Base-by-base conservation (phyloP, 1,140 invertebrate species). In the Drosophila truncata region DNA sequence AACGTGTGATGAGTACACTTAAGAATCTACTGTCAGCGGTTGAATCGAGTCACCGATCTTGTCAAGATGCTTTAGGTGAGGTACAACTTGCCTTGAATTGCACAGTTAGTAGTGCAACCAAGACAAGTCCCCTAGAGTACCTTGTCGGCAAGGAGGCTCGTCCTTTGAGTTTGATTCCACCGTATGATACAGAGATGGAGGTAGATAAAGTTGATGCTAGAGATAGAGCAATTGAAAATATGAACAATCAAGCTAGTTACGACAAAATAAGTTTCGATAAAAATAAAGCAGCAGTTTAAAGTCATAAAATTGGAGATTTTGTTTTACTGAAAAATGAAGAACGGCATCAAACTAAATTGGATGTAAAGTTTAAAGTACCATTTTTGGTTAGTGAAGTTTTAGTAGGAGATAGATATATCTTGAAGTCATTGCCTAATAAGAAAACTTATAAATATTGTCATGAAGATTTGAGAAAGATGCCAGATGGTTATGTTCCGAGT, bases 231-330 rank as follows among this genome's bases (percentile, higher is more conserved):
- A 57, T 55, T 23, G 52, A 47, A 29, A 66, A 49, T 57, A 66
- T 66, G 29, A 55, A 46, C 10, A 66, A 50, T 33, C 31, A 67
- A 33, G 52, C 63, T 39, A 47, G 20, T 37, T 57, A 65, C 20
- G 63, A 65, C 23, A 65, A 67, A 59, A 42, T 42, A 41, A 58
- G 63, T 5, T 66, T 58, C 16, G 44, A 67, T 52, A 59, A 59
- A 59, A 67, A 59, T 59, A 67, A 67, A 52, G 55, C 64, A 59
- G 27, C 55, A 50, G 31, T 66, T 52, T 29, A 55, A 35, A 14
- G 37, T 27, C 47, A 63, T 54, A 63, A 64, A 44, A 25, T 64
- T 64, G 62, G 50, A 63, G 49, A 63, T 54, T 63, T 54, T 52
- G 37, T 63, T 63, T 42, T 52, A 52, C 27, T 54, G 46, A 63